phyloP scores from a whole-genome alignment of 1,140 invertebrate species.

The Antheraea mylitta region DNA sequence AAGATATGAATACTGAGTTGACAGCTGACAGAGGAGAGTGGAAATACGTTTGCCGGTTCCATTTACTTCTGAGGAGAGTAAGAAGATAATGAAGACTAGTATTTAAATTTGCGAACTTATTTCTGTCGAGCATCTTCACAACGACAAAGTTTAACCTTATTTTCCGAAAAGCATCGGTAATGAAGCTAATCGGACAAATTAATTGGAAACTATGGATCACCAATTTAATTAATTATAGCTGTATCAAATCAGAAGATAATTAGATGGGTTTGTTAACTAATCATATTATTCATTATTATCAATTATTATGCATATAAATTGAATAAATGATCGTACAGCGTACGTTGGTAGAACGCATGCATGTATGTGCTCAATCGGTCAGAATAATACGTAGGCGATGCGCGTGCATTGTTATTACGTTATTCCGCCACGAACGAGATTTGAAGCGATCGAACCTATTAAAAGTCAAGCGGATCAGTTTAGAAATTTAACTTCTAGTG shows the following conservation, averaged over 20 bases:
- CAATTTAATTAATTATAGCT: background rate
- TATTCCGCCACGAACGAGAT: slow-evolving; percentile 22
- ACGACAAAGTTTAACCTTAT: too few relatives aligned
- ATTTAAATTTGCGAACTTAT: too few relatives aligned
- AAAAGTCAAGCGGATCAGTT: slow-evolving; percentile 8
- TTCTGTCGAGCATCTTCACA: too few relatives aligned
- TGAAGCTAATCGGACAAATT: too few relatives aligned
- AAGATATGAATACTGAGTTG: too few relatives aligned
- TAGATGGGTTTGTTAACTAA: background rate
- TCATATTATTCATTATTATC: slow-evolving; percentile 1
- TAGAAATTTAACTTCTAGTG: slow-evolving; percentile 1
- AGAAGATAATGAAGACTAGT: too few relatives aligned
- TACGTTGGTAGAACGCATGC: background rate
- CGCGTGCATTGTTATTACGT: slow-evolving; percentile 39
- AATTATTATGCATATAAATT: background rate
- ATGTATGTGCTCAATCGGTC: slow-evolving; percentile 39
- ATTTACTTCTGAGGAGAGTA: too few relatives aligned
- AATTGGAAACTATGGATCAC: too few relatives aligned
- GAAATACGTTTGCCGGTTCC: too few relatives aligned
- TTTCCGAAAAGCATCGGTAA: too few relatives aligned
- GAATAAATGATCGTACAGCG: background rate
- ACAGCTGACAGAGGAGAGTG: too few relatives aligned
- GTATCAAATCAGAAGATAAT: background rate
- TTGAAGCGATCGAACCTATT: slow-evolving; percentile 26
- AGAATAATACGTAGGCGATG: slow-evolving; percentile 46